Conservation (phyloP, 2,797 vertebrate species). For the Acipenser oxyrinchus region DNA sequence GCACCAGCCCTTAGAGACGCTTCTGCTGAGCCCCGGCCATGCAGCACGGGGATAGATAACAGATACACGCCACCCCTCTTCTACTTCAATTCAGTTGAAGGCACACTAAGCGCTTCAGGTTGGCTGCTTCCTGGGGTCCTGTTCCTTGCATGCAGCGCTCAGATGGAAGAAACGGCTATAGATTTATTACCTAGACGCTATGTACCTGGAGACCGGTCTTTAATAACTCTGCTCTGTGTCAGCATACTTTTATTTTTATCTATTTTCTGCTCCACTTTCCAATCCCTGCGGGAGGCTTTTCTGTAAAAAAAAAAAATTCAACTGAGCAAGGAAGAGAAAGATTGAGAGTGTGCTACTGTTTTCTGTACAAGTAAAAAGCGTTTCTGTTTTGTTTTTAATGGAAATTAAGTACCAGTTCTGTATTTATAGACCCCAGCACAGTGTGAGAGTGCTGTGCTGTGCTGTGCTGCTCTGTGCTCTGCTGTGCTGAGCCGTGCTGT, state of each 20-base stretch:
- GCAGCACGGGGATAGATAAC: too few species aligned
- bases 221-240: conserved; percentile 16
- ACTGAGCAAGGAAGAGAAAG: background rate
- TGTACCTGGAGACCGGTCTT: conserved; percentile 21
- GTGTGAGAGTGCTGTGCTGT: too few species aligned
- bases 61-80: background rate
- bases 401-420: background rate
- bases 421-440: background rate
- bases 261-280: conserved; percentile 22
- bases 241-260: conserved; percentile 13
- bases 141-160: background rate
- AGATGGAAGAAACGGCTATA: background rate
- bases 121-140: conserved; percentile 10
- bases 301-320: conserved; percentile 31
- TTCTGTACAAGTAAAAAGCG: background rate
- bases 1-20: too few species aligned
- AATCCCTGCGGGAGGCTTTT: conserved; percentile 21
- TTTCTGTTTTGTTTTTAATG: background rate
- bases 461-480: too few species aligned
- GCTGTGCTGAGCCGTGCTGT: too few species aligned
- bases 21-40: too few species aligned
- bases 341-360: background rate
- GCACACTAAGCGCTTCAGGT: conserved; percentile 9
- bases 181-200: conserved; percentile 10
- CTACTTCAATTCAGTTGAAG: conserved; percentile 13